Percentiles rank a stretch among this genome's conserved stretches.
Evolutionary conservation across 1,140 invertebrate genomes (phyloP).

Genomic region (Triops longicaudatus): DNA sequence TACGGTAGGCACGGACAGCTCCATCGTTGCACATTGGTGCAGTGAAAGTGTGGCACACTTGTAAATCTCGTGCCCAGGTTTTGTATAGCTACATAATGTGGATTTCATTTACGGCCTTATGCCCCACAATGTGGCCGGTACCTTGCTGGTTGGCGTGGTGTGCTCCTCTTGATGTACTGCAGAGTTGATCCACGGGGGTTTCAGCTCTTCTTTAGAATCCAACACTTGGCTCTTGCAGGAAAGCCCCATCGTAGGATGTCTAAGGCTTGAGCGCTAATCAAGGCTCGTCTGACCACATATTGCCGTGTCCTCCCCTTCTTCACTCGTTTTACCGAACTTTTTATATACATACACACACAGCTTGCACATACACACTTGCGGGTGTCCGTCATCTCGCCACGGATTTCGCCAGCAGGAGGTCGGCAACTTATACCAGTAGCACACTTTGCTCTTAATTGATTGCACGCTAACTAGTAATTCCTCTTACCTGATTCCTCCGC

Average conservation of each 20-base stretch:
- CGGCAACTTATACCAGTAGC: conserved; percentile 14
- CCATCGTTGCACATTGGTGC: no score
- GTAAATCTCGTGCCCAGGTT: no score
- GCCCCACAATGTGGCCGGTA: background rate
- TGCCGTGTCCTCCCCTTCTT: background rate
- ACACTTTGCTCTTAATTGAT: conserved; percentile 15
- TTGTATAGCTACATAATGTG: background rate
- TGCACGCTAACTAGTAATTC: background rate
- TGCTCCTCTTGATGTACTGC: conserved; percentile 10
- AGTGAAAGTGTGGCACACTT: no score
- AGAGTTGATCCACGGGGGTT: background rate
- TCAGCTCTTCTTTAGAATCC: background rate
- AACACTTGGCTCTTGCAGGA: background rate
- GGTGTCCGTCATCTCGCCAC: conserved; percentile 13
- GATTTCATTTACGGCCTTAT: background rate
- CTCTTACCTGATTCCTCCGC: background rate
- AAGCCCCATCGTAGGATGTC: background rate
- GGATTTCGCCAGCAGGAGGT: conserved; percentile 9
- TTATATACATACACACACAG: background rate
- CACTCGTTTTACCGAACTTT: background rate
- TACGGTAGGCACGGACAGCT: no score
- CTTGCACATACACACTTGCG: conserved; percentile 14
- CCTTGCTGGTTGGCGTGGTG: conserved; percentile 10
- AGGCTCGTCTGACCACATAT: background rate
- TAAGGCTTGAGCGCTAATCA: background rate